A percentile compares a stretch with the other conserved stretches of the same genome.
Conservation (phyloP, 2,113 vertebrate genomes). For the Sclerurus mexicanus region DNA sequence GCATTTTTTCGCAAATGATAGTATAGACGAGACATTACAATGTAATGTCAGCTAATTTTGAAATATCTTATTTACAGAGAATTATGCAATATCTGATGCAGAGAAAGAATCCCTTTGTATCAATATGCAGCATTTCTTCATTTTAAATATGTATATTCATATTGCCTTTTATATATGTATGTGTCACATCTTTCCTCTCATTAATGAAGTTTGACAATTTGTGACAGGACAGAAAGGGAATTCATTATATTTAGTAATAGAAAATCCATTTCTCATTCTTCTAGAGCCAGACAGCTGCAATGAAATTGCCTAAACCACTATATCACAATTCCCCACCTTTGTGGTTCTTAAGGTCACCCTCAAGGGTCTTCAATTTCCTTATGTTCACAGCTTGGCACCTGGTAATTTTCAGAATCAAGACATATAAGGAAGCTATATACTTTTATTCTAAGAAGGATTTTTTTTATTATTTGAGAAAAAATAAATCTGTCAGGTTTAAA, state of each 20-base stretch:
- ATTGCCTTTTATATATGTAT: not conserved
- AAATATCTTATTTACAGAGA: not conserved
- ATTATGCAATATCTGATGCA: not conserved
- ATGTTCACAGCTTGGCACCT: constrained; percentile 68
- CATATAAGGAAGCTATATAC: constrained; percentile 64
- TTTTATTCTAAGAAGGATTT: constrained; percentile 67
- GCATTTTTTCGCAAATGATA: not conserved
- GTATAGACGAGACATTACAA: not conserved
- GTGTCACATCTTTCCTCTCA: constrained; percentile 49
- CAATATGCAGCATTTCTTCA: not conserved
- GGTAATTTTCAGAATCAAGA: constrained; percentile 74
- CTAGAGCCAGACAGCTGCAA: constrained; percentile 50
- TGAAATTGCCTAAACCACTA: constrained; percentile 75
- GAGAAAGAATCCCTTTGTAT: not conserved
- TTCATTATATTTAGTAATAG: constrained; percentile 84
- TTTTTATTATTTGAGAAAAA: constrained; percentile 74
- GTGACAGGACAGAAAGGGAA: constrained; percentile 76
- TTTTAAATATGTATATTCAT: not conserved
- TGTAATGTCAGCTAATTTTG: not conserved
- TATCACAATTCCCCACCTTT: constrained; percentile 62
- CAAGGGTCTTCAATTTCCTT: constrained; percentile 77
- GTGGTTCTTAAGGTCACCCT: constrained; percentile 71
- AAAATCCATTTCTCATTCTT: constrained; percentile 82
- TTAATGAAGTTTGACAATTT: constrained; percentile 82
- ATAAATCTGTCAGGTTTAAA: constrained; percentile 79